A percentile compares a stretch with the other conserved stretches of the same genome.
Evolutionary conservation across 2,113 vertebrate genomes (phyloP).

Genomic region (Muntiacus muntjak): DNA sequence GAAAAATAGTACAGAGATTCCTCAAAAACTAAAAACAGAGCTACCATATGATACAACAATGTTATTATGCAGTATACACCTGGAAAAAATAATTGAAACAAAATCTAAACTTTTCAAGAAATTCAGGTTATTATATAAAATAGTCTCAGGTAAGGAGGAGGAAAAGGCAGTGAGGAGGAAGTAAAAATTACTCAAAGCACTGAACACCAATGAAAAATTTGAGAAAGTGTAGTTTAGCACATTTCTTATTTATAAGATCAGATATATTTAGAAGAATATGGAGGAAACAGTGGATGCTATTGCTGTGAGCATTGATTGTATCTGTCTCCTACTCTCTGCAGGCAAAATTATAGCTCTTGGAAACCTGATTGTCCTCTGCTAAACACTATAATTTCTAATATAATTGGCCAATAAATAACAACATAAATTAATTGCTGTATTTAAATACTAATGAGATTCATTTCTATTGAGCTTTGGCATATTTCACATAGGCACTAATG

Average conservation of each 20-base stretch:
- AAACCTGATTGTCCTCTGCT: slow-evolving; percentile 47
- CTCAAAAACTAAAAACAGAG: not conserved
- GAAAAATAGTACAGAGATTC: not conserved
- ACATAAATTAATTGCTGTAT: slow-evolving; percentile 51
- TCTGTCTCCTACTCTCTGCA: slow-evolving; percentile 13
- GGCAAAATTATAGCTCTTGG: slow-evolving; percentile 46
- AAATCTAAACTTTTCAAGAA: not conserved
- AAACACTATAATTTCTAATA: slow-evolving; percentile 59
- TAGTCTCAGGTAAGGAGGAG: not conserved
- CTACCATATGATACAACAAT: not conserved
- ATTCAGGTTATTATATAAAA: not conserved
- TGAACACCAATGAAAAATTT: not conserved
- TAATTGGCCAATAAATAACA: slow-evolving; percentile 58
- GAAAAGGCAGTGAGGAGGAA: not conserved
- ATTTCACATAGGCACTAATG: slow-evolving; percentile 13
- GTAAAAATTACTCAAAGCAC: slow-evolving; percentile 22
- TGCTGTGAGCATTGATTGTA: not conserved
- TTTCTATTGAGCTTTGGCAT: slow-evolving; percentile 17
- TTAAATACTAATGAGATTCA: slow-evolving; percentile 50
- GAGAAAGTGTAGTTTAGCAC: not conserved
- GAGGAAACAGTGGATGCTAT: not conserved
- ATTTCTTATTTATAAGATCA: slow-evolving; percentile 51
- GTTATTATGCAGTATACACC: not conserved
- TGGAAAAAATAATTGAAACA: not conserved
- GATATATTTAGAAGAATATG: not conserved